These are phyloP conservation scores for Falco cherrug DNA, from an alignment of 2,797 vertebrate genomes.

Conservation along the genomic window DNA sequence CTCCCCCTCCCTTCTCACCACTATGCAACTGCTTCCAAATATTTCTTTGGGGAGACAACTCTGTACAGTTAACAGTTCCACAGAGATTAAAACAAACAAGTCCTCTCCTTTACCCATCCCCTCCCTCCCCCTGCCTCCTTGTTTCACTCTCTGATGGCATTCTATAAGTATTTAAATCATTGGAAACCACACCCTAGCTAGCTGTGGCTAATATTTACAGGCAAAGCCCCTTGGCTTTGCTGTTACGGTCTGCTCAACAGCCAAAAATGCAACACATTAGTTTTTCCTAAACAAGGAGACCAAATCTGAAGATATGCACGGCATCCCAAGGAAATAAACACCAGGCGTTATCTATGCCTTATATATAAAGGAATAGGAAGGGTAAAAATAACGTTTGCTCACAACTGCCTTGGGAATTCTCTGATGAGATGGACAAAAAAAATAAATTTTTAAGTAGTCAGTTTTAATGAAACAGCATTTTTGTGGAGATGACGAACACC, in stretches of 20 bases:
- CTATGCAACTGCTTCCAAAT: background rate
- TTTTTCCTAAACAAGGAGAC: constrained; percentile 8
- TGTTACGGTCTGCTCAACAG: background rate
- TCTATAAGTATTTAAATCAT: constrained; percentile 24
- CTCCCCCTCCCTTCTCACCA: background rate
- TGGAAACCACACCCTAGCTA: constrained; percentile 4
- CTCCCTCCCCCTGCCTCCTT: too few relatives aligned
- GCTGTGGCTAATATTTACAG: constrained; percentile 10
- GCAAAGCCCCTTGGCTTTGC: constrained; percentile 7
- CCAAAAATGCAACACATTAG: constrained; percentile 22
- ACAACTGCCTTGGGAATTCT: background rate
- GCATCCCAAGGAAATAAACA: background rate
- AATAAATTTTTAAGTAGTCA: background rate
- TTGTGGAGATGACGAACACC: background rate
- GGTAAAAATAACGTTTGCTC: background rate
- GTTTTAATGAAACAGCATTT: background rate
- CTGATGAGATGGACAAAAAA: background rate
- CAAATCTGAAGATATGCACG: background rate
- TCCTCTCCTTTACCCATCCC: background rate
- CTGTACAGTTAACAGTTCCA: background rate
- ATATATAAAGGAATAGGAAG: background rate
- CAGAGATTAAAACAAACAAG: background rate
- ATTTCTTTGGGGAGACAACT: background rate
- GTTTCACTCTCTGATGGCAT: constrained; percentile 11
- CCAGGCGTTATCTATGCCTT: background rate